phyloP scores from a whole-genome alignment of 2,113 vertebrate species.

The Machaerirhynchus nigripectus region DNA sequence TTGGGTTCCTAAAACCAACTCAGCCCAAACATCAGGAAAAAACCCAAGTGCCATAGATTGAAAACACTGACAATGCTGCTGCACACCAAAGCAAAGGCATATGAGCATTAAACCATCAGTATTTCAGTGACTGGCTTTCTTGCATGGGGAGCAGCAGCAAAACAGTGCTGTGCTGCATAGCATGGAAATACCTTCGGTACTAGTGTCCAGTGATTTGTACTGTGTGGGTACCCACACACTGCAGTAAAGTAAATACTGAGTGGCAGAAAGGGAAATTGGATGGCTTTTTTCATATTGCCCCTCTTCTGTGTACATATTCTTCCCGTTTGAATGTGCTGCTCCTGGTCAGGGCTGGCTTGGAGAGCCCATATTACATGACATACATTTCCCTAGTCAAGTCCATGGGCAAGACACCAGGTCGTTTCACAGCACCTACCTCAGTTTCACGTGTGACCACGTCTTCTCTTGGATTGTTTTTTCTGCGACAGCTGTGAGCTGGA shows the following conservation, averaged over 20 bases:
- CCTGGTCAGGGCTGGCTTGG: not conserved
- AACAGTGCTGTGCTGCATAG: not conserved
- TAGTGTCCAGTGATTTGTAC: not conserved
- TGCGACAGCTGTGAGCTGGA: not conserved
- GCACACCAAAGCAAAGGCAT: not conserved
- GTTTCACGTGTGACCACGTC: not conserved
- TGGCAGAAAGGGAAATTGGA: not conserved
- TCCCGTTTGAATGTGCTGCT: not conserved
- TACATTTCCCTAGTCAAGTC: not conserved
- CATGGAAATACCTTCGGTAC: not conserved
- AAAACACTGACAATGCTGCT: not conserved
- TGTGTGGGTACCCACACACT: not conserved
- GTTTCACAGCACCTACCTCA: not conserved
- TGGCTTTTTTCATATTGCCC: not conserved
- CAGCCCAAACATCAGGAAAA: not conserved
- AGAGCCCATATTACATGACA: not conserved
- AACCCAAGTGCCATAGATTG: not conserved
- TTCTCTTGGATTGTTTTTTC: not conserved
- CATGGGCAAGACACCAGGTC: fast-evolving
- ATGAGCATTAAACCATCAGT: not conserved
- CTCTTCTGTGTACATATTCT: not conserved
- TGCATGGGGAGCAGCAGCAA: not conserved
- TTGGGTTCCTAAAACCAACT: not conserved
- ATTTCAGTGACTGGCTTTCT: not conserved
- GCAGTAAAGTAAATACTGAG: not conserved